Percentiles rank a stretch among this genome's conserved stretches.
Evolutionary conservation across 2,888 invertebrate genomes (phyloP).

Genomic region (Himalopsyche japonica): DNA sequence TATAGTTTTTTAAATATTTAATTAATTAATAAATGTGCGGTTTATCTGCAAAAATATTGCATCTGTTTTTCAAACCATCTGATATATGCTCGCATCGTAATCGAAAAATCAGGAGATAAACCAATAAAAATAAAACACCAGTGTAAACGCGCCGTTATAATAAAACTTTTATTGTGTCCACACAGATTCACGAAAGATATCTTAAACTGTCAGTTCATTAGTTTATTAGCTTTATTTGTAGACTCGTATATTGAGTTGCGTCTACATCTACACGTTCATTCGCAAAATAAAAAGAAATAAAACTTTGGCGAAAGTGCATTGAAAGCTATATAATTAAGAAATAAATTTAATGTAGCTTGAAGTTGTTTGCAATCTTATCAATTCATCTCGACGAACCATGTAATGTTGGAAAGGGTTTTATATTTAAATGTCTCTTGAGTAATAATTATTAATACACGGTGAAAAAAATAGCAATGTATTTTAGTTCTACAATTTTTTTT

Average conservation of each 20-base stretch:
- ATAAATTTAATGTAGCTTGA: not conserved
- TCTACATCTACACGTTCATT: not conserved
- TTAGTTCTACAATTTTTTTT: no score
- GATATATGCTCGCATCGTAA: no score
- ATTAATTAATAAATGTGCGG: no score
- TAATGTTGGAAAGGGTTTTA: not conserved
- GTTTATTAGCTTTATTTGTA: not conserved
- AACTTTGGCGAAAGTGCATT: not conserved
- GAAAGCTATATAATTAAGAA: not conserved
- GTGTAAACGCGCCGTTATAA: not conserved
- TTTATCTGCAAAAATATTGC: no score
- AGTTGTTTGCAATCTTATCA: not conserved
- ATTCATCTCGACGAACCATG: no score
- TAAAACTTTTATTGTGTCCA: not conserved
- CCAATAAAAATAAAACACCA: not conserved
- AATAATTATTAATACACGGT: no score
- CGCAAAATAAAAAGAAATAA: not conserved
- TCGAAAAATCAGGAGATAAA: no score
- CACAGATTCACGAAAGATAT: not conserved
- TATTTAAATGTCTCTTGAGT: not conserved
- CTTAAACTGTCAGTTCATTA: not conserved
- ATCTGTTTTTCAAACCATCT: no score
- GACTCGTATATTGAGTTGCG: not conserved
- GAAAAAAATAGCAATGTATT: no score
- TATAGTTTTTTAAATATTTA: no score